Evolutionary conservation across 2,797 vertebrate genomes (phyloP).

Genomic region (Anas bahamensis): DNA sequence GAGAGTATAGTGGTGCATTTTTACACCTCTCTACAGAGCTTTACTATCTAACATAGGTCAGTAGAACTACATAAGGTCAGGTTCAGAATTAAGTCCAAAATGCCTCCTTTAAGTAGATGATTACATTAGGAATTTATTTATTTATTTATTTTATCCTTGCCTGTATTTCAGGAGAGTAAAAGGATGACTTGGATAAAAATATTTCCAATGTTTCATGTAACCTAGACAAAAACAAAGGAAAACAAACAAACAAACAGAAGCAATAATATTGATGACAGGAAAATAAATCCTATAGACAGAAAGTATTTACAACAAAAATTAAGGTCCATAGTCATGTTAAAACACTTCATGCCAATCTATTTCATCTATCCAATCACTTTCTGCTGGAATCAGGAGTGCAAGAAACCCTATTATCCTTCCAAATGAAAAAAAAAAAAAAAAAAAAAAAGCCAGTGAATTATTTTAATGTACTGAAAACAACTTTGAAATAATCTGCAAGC

Average conservation of each 20-base stretch:
- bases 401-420: neutral
- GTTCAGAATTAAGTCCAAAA: neutral
- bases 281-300: neutral
- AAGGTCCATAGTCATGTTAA: neutral
- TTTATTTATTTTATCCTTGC: neutral
- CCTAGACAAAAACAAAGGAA: neutral
- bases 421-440: neutral
- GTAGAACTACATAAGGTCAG: neutral
- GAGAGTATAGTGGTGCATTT: neutral
- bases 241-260: neutral
- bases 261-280: neutral
- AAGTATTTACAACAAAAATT: neutral
- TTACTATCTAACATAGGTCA: neutral
- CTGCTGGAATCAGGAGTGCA: neutral
- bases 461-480: neutral
- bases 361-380: neutral
- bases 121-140: neutral
- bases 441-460: neutral
- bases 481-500: neutral
- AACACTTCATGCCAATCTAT: neutral
- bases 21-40: neutral
- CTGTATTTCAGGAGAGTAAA: neutral
- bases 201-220: neutral
- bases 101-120: neutral
- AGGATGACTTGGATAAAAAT: neutral